Evolutionary conservation across 2,888 invertebrate genomes (phyloP), one percentile per base, ranked within the genome.

Genomic region (Lysandra bellargus): DNA sequence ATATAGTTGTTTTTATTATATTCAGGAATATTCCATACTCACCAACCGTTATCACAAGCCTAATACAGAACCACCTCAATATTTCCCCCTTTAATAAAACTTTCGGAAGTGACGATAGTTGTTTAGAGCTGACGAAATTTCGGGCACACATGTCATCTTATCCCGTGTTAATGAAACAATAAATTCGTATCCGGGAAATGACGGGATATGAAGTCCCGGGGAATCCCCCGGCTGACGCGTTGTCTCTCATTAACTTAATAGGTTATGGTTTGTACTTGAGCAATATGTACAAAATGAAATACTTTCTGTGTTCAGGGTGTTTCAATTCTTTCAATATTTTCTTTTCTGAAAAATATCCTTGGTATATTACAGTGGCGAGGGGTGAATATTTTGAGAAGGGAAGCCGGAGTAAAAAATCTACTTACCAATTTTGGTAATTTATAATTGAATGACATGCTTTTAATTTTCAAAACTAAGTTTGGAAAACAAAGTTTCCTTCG

Each of bases 181-280:
- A 91, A 89, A 91, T 91, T 90, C 85, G 88, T 91, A 88, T 88
- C 88, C 90, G 84, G 84, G 80, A 83, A 85, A 85, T 85, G 82
- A 81, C 82, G 82, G 81, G 82, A 83, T 84, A 83, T 82, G 75
- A 49, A 49, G 12, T 83, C 86, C 86, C 87, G 86, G 86, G 87
- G 87, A 86, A 9, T 84, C 85, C 87, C 89, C 88, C 84, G 83
- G 82, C 83, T 83, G 90, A 89, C 91, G 87, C 86, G 88, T 88
- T 91, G 91, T 90, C 89, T 88, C 92, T 93, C 92, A 92, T 93
- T 92, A 92, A 90, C 91, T 92, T 92, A 92, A 93, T 93, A 92
- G 86, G 89, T 88, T 89, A 89, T 88, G 89, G 88, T 90, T 88
- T 89, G 88, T 89, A 89, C 90, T 89, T 85, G 81, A 85, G 89